phyloP scores from a whole-genome alignment of 1,140 invertebrate genomes.

The Chironomus tepperi region DNA sequence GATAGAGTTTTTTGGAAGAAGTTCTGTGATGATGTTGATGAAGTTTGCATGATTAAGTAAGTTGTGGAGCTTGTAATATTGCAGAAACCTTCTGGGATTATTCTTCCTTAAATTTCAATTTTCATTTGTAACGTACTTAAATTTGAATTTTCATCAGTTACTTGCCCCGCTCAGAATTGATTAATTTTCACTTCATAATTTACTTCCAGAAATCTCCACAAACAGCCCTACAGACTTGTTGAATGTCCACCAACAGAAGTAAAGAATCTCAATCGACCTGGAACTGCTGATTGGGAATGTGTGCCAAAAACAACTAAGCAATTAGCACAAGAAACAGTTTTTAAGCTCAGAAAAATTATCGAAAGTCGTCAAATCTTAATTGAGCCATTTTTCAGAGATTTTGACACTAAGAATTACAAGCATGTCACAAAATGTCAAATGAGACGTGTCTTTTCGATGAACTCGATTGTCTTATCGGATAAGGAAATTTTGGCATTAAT shows the following conservation, averaged over 20 bases:
- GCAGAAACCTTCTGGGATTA: no score
- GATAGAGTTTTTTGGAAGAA: conserved; percentile 54
- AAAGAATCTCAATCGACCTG: conserved; percentile 40
- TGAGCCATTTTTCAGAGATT: conserved; percentile 54
- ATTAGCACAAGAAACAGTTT: conserved; percentile 46
- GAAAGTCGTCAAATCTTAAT: conserved; percentile 46
- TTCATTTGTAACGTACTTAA: no score
- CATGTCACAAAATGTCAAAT: conserved; percentile 40
- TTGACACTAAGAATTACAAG: conserved; percentile 48
- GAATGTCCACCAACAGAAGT: conserved; percentile 42
- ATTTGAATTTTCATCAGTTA: no score
- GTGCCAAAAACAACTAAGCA: conserved; percentile 37
- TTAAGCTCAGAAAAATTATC: conserved; percentile 43
- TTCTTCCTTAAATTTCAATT: no score
- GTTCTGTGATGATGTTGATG: conserved; percentile 61
- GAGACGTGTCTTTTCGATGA: conserved; percentile 52
- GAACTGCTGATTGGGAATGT: conserved; percentile 43
- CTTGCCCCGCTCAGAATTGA: no score
- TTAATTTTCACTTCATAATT: no score
- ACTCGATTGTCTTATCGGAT: conserved; percentile 50
- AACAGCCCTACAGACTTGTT: conserved; percentile 44
- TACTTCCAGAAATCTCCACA: conserved; percentile 44
- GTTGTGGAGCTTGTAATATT: no score
- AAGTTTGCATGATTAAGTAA: conserved; percentile 55
- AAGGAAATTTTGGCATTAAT: conserved; percentile 57